These are phyloP conservation scores for Sebastolobus alascanus DNA, from an alignment of 2,797 vertebrate genomes.

Conservation along the genomic window DNA sequence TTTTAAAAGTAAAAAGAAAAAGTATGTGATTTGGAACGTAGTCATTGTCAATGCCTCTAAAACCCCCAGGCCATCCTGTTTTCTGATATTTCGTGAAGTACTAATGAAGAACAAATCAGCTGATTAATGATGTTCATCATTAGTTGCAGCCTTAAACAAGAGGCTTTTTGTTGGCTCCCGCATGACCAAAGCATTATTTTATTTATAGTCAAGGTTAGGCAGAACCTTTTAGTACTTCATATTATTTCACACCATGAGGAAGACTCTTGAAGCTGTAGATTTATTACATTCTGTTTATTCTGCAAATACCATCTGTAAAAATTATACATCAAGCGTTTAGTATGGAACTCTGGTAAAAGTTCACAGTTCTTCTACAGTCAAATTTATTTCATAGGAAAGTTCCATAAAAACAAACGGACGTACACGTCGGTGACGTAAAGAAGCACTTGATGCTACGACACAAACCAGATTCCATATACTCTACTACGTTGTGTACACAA, in stretches of 20 bases:
- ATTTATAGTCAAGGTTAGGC: background rate
- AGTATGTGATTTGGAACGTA: too few relatives aligned
- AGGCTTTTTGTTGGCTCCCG: background rate
- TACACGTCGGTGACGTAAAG: conserved; percentile 69
- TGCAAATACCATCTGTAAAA: conserved; percentile 88
- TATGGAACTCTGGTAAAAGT: conserved; percentile 78
- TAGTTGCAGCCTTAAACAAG: background rate
- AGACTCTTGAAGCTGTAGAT: conserved; percentile 11
- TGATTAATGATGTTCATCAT: background rate
- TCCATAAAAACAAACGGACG: conserved; percentile 77
- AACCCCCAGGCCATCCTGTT: background rate
- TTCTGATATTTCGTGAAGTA: background rate
- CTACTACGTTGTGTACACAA: conserved; percentile 42
- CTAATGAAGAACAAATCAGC: background rate
- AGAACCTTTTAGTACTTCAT: background rate
- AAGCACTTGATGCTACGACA: conserved; percentile 82
- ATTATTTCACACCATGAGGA: background rate
- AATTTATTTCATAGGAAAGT: conserved; percentile 74
- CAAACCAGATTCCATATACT: conserved; percentile 57
- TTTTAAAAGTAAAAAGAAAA: too few relatives aligned
- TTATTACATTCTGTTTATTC: conserved; percentile 85
- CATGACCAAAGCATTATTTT: background rate
- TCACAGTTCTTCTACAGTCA: conserved; percentile 75
- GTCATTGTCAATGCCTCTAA: background rate
- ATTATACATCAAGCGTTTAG: conserved; percentile 82